Conservation (phyloP, 2,888 invertebrate genomes). For the Netelia inedita region DNA sequence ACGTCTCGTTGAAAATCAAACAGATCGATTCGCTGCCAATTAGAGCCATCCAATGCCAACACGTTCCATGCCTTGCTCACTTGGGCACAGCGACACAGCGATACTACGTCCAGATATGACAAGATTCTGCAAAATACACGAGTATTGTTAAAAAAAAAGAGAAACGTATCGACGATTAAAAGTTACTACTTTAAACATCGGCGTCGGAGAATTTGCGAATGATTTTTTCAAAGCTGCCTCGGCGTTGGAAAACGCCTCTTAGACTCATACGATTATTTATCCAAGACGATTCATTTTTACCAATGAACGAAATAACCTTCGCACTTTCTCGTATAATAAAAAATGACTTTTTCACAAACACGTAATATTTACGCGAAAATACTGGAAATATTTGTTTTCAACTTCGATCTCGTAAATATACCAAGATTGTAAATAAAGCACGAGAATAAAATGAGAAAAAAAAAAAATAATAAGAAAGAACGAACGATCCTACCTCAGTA, state of each 20-base stretch:
- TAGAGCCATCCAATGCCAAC: constrained; percentile 98
- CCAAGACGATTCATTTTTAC: no score
- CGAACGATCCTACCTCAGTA: constrained; percentile 88
- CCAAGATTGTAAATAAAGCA: background rate
- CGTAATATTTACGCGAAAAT: no score
- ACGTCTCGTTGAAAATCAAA: constrained; percentile 99
- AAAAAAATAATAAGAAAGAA: background rate
- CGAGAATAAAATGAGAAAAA: background rate
- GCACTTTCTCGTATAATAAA: no score
- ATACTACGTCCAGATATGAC: constrained; percentile 98
- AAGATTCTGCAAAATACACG: constrained; percentile 88
- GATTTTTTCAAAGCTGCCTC: no score
- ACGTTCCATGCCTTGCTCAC: constrained; percentile 97
- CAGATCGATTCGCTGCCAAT: constrained; percentile 99
- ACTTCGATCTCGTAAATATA: no score
- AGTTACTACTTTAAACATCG: background rate
- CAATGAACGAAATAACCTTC: no score
- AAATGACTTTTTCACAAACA: no score
- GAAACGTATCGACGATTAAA: no score
- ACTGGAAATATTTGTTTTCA: no score
- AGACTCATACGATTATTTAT: no score
- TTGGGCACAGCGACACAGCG: constrained; percentile 98
- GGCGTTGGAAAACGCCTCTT: no score
- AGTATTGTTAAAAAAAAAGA: background rate
- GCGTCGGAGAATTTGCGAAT: no score